Percentiles rank a stretch among this genome's conserved stretches.
Evolutionary conservation across 2,888 invertebrate genomes (phyloP).

Genomic region (Danaus chrysippus): DNA sequence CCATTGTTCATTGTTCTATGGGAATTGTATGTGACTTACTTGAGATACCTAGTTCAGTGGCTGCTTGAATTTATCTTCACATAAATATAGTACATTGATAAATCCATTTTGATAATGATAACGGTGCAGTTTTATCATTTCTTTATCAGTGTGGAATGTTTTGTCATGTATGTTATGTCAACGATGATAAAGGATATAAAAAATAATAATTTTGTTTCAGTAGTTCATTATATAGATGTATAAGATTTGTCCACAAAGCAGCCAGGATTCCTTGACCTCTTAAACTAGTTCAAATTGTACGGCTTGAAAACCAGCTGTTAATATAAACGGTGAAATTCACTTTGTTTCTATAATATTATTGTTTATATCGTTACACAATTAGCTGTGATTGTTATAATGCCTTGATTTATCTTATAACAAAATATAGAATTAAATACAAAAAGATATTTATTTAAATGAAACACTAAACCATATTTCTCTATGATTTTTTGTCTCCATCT

Average conservation of each 20-base stretch:
- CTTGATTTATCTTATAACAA: too few species aligned
- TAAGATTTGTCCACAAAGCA: neutral
- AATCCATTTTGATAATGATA: slow-evolving; percentile 22
- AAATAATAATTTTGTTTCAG: neutral
- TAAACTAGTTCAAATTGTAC: slow-evolving; percentile 26
- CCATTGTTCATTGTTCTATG: slow-evolving; percentile 29
- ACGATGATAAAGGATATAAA: slow-evolving; percentile 14
- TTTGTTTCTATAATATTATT: slow-evolving; percentile 3
- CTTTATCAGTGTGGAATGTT: slow-evolving; percentile 22
- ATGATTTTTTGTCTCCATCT: too few species aligned
- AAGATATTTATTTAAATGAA: too few species aligned
- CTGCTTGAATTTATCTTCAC: neutral
- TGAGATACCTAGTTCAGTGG: slow-evolving; percentile 1
- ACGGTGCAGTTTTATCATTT: slow-evolving; percentile 21
- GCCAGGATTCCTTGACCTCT: slow-evolving; percentile 31
- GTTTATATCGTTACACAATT: too few species aligned
- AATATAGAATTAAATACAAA: too few species aligned
- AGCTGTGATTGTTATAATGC: too few species aligned
- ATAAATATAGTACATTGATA: slow-evolving; percentile 9
- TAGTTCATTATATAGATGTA: neutral
- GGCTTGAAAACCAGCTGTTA: neutral
- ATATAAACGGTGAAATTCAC: slow-evolving; percentile 8
- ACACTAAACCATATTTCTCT: too few species aligned
- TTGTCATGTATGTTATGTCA: slow-evolving; percentile 25
- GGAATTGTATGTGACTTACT: slow-evolving; percentile 22